A percentile compares a stretch with the other conserved stretches of the same genome.
These are phyloP conservation scores for Bilobella aurantiaca DNA, from an alignment of 1,140 invertebrate genomes.

Conservation along the genomic window DNA sequence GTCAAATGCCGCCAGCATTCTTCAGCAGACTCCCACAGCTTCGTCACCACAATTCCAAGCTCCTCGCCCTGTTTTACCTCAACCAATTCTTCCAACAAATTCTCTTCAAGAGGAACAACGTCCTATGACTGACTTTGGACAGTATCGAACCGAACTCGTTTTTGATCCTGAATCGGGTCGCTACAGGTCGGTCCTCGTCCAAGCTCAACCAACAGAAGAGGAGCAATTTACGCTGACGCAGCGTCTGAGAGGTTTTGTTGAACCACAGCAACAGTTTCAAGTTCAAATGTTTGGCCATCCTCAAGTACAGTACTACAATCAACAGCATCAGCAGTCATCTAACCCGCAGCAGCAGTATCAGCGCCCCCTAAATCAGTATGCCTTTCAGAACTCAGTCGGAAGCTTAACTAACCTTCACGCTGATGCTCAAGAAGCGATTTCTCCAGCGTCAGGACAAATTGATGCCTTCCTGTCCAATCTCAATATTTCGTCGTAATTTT, in stretches of 20 bases:
- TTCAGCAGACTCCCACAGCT: background rate
- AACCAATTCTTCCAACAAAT: conserved; percentile 6
- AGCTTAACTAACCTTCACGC: background rate
- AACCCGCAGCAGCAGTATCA: conserved; percentile 1
- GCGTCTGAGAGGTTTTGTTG: conserved; percentile 61
- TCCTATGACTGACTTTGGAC: conserved; percentile 23
- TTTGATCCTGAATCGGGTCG: conserved; percentile 65
- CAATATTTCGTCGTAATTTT: conserved; percentile 43
- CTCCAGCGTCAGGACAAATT: conserved; percentile 54
- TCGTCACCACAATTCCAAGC: background rate
- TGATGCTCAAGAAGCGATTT: conserved; percentile 34
- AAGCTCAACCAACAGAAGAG: conserved; percentile 55
- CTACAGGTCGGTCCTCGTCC: conserved; percentile 67
- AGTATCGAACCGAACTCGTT: conserved; percentile 61
- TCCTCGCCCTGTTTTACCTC: conserved; percentile 3
- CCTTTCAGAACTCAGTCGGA: conserved; percentile 16
- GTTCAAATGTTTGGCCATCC: conserved; percentile 22
- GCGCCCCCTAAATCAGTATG: conserved; percentile 39
- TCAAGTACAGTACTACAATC: conserved; percentile 39
- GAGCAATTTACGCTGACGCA: conserved; percentile 60
- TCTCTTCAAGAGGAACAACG: conserved; percentile 3
- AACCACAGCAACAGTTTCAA: conserved; percentile 41
- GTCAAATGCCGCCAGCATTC: background rate
- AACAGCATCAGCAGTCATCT: conserved; percentile 50
- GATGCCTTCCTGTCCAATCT: conserved; percentile 66